Evolutionary conservation across 2,797 vertebrate genomes (phyloP), one percentile per base, ranked within the genome.

Genomic region (Amazona finschi): DNA sequence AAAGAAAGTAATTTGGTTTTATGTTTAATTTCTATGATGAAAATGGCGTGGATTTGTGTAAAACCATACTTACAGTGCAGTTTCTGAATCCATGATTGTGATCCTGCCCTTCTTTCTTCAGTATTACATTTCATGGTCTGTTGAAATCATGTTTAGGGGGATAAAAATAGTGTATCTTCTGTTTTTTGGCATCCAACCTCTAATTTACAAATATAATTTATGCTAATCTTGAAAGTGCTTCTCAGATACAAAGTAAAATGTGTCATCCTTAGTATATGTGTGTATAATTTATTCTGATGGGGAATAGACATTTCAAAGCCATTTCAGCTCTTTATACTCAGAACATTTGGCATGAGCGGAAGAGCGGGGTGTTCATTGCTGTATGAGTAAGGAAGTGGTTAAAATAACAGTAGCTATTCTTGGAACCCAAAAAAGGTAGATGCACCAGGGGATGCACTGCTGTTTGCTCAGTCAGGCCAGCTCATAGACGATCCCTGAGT

Each of bases 171-270:
- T 93, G 66, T 88, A 94, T 94, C 70, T 94, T 95, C 97, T 96
- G 95, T 58, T 96, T 97, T 97, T 97, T 97, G 95, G 95, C 93
- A 95, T 96, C 79, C 91, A 94, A 96, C 93, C 95, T 95, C 94
- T 91, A 85, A 87, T 95, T 97, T 97, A 96, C 96, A 97, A 97
- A 95, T 96, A 95, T 97, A 97, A 97, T 97, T 96, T 97, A 97
- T 97, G 96, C 86, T 98, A 98, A 98, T 98, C 97, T 97, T 97
- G 93, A 97, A 98, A 97, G 92, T 75, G 94, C 82, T 97, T 97
- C 93, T 97, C 82, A 91, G 95, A 91, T 96, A 96, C 90, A 88
- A 97, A 97, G 95, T 97, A 97, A 97, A 96, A 97, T 89, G 90
- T 94, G 85, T 92, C 93, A 94, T 94, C 93, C 89, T 85, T 89